Conservation (phyloP, 2,797 vertebrate genomes). For the Sebastes kiyomatsui region DNA sequence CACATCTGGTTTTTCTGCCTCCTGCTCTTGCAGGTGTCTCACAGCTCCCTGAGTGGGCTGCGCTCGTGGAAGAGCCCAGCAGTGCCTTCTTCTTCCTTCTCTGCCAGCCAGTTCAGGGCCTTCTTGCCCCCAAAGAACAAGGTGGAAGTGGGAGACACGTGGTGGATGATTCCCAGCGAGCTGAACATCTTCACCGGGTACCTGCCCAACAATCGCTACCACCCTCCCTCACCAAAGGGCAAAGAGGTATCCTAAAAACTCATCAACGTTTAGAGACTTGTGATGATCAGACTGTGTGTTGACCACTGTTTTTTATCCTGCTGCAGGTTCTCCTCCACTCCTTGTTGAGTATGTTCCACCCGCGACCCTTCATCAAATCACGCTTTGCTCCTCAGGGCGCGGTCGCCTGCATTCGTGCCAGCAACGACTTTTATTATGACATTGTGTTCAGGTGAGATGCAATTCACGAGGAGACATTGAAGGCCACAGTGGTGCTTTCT, state of each 20-base stretch:
- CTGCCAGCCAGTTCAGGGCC: conserved; percentile 88
- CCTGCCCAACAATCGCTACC: conserved; percentile 95
- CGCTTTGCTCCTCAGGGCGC: conserved; percentile 95
- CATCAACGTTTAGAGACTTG: not conserved
- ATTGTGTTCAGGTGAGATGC: conserved; percentile 90
- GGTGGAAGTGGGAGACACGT: conserved; percentile 86
- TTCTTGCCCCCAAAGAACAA: conserved; percentile 92
- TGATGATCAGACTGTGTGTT: not conserved
- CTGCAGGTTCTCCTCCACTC: conserved; percentile 90
- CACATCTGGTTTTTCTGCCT: not conserved
- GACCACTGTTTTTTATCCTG: not conserved
- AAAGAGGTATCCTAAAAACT: conserved; percentile 87
- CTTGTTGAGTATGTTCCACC: conserved; percentile 95
- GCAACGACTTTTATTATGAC: conserved; percentile 92
- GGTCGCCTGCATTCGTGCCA: conserved; percentile 91
- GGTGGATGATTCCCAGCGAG: conserved; percentile 97
- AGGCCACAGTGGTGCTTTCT: not conserved
- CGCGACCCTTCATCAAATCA: conserved; percentile 92
- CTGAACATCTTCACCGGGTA: conserved; percentile 96
- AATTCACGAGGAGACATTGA: not conserved
- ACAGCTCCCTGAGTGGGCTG: conserved; percentile 90
- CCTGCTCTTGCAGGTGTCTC: conserved; percentile 86
- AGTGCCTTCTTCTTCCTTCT: conserved; percentile 79
- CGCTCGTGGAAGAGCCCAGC: conserved; percentile 90
- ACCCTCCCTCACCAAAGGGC: conserved; percentile 91